A percentile compares a stretch with the other conserved stretches of the same genome.
phyloP scores from a whole-genome alignment of 92 coral and sea anemone genomes.

The Siderastrea radians region DNA sequence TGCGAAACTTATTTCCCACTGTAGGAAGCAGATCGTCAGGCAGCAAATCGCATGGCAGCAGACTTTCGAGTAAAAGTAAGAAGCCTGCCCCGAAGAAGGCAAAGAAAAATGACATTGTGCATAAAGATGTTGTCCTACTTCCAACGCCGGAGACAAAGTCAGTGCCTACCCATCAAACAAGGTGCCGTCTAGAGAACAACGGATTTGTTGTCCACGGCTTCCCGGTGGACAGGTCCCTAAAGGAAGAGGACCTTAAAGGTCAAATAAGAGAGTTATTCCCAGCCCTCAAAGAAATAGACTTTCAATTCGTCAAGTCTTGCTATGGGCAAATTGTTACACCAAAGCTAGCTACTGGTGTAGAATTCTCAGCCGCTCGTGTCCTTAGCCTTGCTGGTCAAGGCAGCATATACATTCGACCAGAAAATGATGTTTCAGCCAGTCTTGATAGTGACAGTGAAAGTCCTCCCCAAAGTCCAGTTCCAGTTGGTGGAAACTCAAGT shows the following conservation, averaged over 20 bases:
- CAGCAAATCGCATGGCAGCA: slow-evolving; percentile 36
- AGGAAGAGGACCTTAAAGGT: slow-evolving; percentile 46
- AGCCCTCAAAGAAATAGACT: slow-evolving; percentile 33
- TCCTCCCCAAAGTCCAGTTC: slow-evolving; percentile 24
- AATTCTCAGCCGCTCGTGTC: slow-evolving; percentile 60
- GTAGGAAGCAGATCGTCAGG: slow-evolving; percentile 25
- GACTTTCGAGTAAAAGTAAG: slow-evolving; percentile 42
- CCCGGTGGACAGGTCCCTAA: slow-evolving; percentile 57
- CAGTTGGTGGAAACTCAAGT: neutral
- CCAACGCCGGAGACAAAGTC: slow-evolving; percentile 58
- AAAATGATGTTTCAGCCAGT: slow-evolving; percentile 40
- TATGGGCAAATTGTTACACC: slow-evolving; percentile 69
- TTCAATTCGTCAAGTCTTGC: slow-evolving; percentile 68
- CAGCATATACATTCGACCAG: slow-evolving; percentile 61
- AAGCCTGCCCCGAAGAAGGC: slow-evolving; percentile 56
- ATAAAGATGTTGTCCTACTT: slow-evolving; percentile 65
- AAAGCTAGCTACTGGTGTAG: slow-evolving; percentile 60
- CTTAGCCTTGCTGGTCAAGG: slow-evolving; percentile 73
- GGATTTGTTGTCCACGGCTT: slow-evolving; percentile 63
- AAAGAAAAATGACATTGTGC: slow-evolving; percentile 47
- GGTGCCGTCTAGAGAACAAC: slow-evolving; percentile 55
- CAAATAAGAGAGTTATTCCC: too few species aligned
- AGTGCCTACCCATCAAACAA: slow-evolving; percentile 70
- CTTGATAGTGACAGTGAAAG: slow-evolving; percentile 25
- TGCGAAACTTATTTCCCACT: slow-evolving; percentile 67